Evolutionary conservation across 53 echinoderm and acorn worm genomes (phyloP).

Genomic region (Apostichopus leukothele): DNA sequence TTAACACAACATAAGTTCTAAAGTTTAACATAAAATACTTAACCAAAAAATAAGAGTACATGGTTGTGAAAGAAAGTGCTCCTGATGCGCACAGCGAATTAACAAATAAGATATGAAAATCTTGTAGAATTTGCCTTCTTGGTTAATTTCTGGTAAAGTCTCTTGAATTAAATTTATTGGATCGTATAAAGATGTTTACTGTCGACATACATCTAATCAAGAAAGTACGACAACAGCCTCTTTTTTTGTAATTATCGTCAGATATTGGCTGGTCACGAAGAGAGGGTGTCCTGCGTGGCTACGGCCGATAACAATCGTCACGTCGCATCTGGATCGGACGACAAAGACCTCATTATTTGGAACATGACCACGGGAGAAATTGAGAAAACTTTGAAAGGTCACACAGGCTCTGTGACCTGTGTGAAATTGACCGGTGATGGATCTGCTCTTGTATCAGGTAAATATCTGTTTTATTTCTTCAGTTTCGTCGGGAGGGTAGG

Average conservation of each 20-base stretch:
- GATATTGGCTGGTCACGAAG: slow-evolving; percentile 95
- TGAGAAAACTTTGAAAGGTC: slow-evolving; percentile 90
- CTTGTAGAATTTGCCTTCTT: no score
- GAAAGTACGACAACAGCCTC: no score
- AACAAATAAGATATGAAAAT: background rate
- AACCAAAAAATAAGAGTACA: no score
- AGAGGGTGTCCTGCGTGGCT: slow-evolving; percentile 80
- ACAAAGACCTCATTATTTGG: slow-evolving; percentile 93
- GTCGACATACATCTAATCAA: no score
- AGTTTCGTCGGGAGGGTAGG: background rate
- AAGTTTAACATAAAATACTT: no score
- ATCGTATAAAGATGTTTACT: no score
- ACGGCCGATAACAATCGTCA: slow-evolving; percentile 95
- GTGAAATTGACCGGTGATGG: slow-evolving; percentile 97
- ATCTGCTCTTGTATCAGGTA: slow-evolving; percentile 68
- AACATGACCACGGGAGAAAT: slow-evolving; percentile 95
- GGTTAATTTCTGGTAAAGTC: no score
- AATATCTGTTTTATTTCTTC: background rate
- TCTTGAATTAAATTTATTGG: no score
- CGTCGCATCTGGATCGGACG: slow-evolving; percentile 91
- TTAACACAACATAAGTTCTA: no score
- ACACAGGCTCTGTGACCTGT: slow-evolving; percentile 79
- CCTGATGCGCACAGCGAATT: background rate
- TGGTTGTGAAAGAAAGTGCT: no score
- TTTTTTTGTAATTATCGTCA: slow-evolving; percentile 36